Evolutionary conservation across 1,140 invertebrate genomes (phyloP).

Genomic region (Drosophila miranda): DNA sequence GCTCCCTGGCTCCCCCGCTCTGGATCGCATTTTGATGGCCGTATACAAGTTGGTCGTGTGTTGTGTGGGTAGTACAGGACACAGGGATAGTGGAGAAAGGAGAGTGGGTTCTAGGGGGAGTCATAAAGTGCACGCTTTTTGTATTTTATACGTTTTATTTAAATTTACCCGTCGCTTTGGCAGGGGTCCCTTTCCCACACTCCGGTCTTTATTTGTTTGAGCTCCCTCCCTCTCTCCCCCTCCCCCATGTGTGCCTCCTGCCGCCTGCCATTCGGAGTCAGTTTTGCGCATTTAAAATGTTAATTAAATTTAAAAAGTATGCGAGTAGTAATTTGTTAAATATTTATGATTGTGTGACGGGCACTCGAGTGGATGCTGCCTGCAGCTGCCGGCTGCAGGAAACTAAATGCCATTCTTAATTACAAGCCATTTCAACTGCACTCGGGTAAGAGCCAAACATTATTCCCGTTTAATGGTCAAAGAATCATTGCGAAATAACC

Average conservation of each 20-base stretch:
- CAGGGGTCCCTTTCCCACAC: neutral
- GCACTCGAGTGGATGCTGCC: slow-evolving; percentile 6
- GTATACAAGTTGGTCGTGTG: slow-evolving; percentile 46
- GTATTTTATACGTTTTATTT: slow-evolving; percentile 59
- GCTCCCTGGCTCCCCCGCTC: slow-evolving; percentile 29
- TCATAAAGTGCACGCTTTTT: slow-evolving; percentile 65
- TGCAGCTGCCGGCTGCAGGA: no score
- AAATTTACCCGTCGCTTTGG: slow-evolving; percentile 52
- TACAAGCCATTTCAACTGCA: slow-evolving; percentile 27
- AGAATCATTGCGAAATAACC: neutral
- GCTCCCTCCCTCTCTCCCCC: neutral
- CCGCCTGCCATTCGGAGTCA: neutral
- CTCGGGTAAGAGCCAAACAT: slow-evolving; percentile 11
- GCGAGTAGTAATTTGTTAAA: slow-evolving; percentile 35
- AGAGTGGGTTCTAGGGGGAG: slow-evolving; percentile 17
- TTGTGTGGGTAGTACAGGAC: neutral
- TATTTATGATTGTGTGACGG: slow-evolving; percentile 47
- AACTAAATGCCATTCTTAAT: slow-evolving; percentile 41
- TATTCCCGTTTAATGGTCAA: slow-evolving; percentile 3
- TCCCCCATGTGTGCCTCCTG: neutral
- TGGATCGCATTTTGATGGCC: slow-evolving; percentile 68
- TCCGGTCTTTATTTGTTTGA: slow-evolving; percentile 5
- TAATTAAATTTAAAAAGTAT: slow-evolving; percentile 74
- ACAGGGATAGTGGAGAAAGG: neutral
- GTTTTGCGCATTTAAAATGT: slow-evolving; percentile 70